These are phyloP conservation scores for Cinara cedri DNA, from an alignment of 2,888 invertebrate genomes.

Conservation along the genomic window DNA sequence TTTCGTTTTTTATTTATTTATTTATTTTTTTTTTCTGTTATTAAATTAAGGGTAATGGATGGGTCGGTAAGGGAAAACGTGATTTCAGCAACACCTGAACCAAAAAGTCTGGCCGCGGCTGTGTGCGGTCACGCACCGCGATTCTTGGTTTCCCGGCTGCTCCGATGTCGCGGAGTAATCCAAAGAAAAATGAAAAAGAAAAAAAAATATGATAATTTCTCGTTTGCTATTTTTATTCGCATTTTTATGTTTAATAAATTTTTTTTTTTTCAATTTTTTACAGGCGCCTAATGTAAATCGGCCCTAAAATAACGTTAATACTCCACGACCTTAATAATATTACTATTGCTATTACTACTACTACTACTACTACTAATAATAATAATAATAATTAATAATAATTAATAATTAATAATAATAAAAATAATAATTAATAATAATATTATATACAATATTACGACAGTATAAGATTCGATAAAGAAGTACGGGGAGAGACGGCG, in stretches of 20 bases:
- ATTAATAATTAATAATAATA: constrained; percentile 43
- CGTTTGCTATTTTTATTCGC: constrained; percentile 37
- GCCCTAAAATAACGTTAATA: constrained; percentile 45
- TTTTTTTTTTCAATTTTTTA: constrained; percentile 5
- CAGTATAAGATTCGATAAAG: constrained; percentile 22
- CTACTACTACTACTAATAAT: constrained; percentile 22
- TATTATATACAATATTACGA: neutral
- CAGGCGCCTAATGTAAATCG: constrained; percentile 11
- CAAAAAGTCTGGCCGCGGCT: too few relatives aligned
- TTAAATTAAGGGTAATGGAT: too few relatives aligned
- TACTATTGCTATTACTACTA: constrained; percentile 47
- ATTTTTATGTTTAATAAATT: constrained; percentile 4
- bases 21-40: too few relatives aligned
- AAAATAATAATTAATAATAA: constrained; percentile 38
- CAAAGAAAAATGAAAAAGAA: neutral
- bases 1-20: too few relatives aligned
- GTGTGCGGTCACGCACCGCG: too few relatives aligned
- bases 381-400: constrained; percentile 44
- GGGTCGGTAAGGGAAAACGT: too few relatives aligned
- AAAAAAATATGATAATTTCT: neutral
- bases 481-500: neutral
- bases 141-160: too few relatives aligned
- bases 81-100: too few relatives aligned
- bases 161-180: too few relatives aligned
- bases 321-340: constrained; percentile 54